Evolutionary conservation across 2,888 invertebrate species (phyloP).

Genomic region (Eupithecia subumbrata): DNA sequence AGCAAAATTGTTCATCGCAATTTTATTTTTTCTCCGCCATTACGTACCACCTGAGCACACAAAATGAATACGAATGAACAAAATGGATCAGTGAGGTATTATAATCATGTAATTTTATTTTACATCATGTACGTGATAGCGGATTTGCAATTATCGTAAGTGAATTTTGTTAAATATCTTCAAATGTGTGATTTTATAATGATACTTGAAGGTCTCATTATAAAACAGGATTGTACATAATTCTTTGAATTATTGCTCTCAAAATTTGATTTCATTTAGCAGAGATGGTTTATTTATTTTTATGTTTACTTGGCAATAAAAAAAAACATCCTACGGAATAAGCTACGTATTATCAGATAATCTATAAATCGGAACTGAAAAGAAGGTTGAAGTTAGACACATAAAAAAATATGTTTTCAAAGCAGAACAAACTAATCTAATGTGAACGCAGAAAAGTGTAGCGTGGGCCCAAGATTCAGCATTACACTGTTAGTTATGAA

Average conservation of each 20-base stretch:
- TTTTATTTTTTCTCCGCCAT: conserved; percentile 22
- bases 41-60: conserved; percentile 23
- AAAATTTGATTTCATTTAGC: too few relatives aligned
- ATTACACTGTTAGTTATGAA: not conserved
- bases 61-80: conserved; percentile 21
- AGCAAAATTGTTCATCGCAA: conserved; percentile 20
- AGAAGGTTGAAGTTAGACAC: too few relatives aligned
- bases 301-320: too few relatives aligned
- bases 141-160: not conserved
- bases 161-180: not conserved
- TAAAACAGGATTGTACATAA: too few relatives aligned
- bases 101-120: not conserved
- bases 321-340: too few relatives aligned
- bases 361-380: not conserved
- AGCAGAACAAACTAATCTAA: not conserved
- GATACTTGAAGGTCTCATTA: not conserved
- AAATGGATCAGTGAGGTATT: not conserved
- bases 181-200: not conserved
- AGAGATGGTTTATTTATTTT: too few relatives aligned
- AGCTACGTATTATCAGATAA: too few relatives aligned
- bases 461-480: not conserved
- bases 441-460: not conserved
- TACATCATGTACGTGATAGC: not conserved
- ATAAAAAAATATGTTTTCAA: not conserved
- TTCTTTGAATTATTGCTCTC: too few relatives aligned